These are phyloP conservation scores for Caenorhabditis elegans DNA, from an alignment of 1,140 invertebrate genomes.

Conservation along the genomic window WBcel235 BX284605.5:5509501-5510000, in stretches of 20 bases:
- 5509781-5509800: background rate
- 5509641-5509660: constrained; percentile 48
- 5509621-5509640: background rate
- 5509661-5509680: constrained; percentile 66
- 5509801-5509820: background rate
- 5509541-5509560: constrained; percentile 51
- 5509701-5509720: constrained; percentile 64
- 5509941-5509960: no score
- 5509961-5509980: no score
- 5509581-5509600: constrained; percentile 62
- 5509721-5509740: constrained; percentile 63
- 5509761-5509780: background rate
- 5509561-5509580: constrained; percentile 60
- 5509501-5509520: constrained; percentile 58
- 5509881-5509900: background rate
- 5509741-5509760: constrained; percentile 52
- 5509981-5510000: no score
- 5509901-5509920: background rate
- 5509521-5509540: constrained; percentile 54
- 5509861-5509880: background rate
- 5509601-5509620: constrained; percentile 42
- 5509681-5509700: constrained; percentile 62
- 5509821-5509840: background rate
- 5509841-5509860: background rate
- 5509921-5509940: no score